A percentile compares a stretch with the other conserved stretches of the same genome.
Evolutionary conservation across 2,888 invertebrate species (phyloP).

Genomic region (Abscondita cerata): DNA sequence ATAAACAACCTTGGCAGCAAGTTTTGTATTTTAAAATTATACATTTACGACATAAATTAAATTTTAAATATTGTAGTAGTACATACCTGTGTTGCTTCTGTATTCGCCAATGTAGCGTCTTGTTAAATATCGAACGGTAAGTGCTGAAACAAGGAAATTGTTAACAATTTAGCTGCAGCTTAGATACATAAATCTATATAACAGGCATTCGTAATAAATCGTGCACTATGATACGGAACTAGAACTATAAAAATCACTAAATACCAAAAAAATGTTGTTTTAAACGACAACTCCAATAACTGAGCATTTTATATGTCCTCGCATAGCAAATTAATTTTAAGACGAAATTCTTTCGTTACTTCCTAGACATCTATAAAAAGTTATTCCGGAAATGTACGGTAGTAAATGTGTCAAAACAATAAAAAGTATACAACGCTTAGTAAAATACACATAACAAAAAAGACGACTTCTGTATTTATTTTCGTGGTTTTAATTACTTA

Average conservation of each 20-base stretch:
- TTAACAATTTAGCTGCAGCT: background rate
- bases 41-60: conserved; percentile 5
- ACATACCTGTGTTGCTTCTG: conserved; percentile 78
- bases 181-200: background rate
- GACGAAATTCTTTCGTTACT: conserved; percentile 20
- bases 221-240: conserved; percentile 3
- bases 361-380: conserved; percentile 32
- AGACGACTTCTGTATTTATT: too few species aligned
- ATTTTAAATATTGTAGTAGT: conserved; percentile 8
- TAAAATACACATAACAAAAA: too few species aligned
- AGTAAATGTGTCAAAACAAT: conserved; percentile 27
- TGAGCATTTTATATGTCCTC: conserved; percentile 13
- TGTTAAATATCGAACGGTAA: conserved; percentile 80
- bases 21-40: conserved; percentile 17
- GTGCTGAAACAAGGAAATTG: conserved; percentile 62
- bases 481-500: too few species aligned
- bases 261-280: background rate
- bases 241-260: conserved; percentile 12
- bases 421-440: conserved; percentile 16
- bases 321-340: conserved; percentile 10
- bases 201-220: conserved; percentile 10
- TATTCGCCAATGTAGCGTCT: conserved; percentile 82
- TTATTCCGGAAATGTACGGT: conserved; percentile 25
- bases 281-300: conserved; percentile 10
- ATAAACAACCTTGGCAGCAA: conserved; percentile 31